Conservation (phyloP, 2,113 vertebrate species). For the Alectura lathami region DNA sequence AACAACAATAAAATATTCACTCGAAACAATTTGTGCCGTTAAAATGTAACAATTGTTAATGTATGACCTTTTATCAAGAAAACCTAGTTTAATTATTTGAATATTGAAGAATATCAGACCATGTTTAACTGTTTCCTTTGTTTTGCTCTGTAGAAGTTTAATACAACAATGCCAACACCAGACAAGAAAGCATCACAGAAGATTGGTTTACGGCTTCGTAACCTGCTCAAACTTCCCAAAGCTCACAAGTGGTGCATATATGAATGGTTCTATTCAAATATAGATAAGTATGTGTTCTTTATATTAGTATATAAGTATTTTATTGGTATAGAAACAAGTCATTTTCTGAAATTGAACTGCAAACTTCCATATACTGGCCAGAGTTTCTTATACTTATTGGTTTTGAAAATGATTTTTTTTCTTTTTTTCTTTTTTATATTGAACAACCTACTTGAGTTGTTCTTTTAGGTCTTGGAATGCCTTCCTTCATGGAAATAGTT, state of each 20-base stretch:
- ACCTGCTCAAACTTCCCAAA: constrained; percentile 97
- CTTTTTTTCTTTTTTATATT: not conserved
- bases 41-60: not conserved
- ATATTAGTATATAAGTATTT: not conserved
- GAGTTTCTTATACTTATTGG: not conserved
- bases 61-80: not conserved
- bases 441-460: not conserved
- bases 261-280: constrained; percentile 99
- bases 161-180: constrained; percentile 86
- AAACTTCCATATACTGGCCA: not conserved
- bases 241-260: constrained; percentile 99
- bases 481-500: not conserved
- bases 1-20: not conserved
- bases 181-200: constrained; percentile 96
- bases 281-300: constrained; percentile 88
- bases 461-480: not conserved
- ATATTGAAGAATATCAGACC: not conserved
- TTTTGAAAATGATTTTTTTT: not conserved
- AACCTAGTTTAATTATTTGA: not conserved
- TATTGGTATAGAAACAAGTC: not conserved
- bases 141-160: constrained; percentile 85
- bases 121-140: not conserved
- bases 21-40: not conserved
- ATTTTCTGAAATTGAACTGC: not conserved
- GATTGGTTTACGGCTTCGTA: constrained; percentile 94